Conservation (phyloP, 2,797 vertebrate genomes). For the Neostethus bicornis region DNA sequence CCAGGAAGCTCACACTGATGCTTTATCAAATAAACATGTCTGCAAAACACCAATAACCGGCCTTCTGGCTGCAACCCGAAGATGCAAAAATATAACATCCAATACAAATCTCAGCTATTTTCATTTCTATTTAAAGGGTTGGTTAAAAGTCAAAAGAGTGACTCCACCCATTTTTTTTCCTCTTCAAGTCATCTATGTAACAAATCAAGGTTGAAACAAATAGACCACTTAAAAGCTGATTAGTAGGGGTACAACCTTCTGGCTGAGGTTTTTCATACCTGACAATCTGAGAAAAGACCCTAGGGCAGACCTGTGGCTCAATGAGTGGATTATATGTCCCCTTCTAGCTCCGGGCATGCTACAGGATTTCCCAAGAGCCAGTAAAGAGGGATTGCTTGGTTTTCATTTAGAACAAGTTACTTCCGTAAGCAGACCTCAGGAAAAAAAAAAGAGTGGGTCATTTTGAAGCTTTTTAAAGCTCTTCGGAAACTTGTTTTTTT, state of each 20-base stretch:
- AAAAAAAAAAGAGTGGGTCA: too few relatives aligned
- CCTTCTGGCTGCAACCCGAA: constrained; percentile 19
- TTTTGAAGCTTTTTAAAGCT: too few relatives aligned
- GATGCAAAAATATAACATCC: constrained; percentile 17
- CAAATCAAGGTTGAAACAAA: too few relatives aligned
- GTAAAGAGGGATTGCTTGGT: too few relatives aligned
- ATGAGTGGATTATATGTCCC: neutral
- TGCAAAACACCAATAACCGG: constrained; percentile 18
- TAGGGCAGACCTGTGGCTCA: neutral
- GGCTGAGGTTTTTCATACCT: too few relatives aligned
- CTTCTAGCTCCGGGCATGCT: too few relatives aligned
- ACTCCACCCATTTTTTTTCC: neutral
- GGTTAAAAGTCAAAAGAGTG: neutral
- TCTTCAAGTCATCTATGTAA: neutral
- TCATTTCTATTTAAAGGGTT: neutral
- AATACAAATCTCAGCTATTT: neutral
- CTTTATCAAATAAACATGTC: constrained; percentile 17
- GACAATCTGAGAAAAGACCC: neutral
- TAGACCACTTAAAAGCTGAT: too few relatives aligned
- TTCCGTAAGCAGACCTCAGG: too few relatives aligned
- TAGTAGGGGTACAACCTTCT: too few relatives aligned
- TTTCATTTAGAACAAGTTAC: too few relatives aligned
- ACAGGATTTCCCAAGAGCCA: too few relatives aligned
- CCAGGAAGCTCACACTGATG: constrained; percentile 20
- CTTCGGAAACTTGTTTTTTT: too few relatives aligned